A percentile compares a stretch with the other conserved stretches of the same genome.
These are phyloP conservation scores for Allolobophora icterica DNA, from an alignment of 2,888 invertebrate species.

Conservation along the genomic window DNA sequence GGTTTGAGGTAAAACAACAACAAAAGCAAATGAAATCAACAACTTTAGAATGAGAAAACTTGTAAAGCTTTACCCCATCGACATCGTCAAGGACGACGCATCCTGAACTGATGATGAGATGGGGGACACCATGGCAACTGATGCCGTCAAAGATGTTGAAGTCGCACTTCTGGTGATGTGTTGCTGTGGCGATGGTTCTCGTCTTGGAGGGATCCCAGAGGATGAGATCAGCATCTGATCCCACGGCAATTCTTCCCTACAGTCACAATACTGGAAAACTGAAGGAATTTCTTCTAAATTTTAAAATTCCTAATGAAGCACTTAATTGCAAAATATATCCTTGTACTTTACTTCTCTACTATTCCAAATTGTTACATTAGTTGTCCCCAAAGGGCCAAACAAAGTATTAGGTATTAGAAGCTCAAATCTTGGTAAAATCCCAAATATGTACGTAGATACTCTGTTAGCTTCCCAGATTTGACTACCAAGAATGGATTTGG, in stretches of 20 bases:
- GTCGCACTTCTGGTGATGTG: conserved; percentile 90
- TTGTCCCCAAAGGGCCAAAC: not conserved
- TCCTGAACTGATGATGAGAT: conserved; percentile 89
- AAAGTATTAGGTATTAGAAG: not conserved
- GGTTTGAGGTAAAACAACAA: no score
- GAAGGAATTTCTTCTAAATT: not conserved
- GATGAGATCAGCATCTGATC: conserved; percentile 95
- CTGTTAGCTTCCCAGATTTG: not conserved
- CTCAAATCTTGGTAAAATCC: not conserved
- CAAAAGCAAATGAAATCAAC: no score
- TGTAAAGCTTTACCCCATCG: conserved; percentile 67
- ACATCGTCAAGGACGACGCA: conserved; percentile 86
- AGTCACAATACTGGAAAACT: conserved; percentile 5
- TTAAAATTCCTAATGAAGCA: not conserved
- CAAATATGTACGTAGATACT: not conserved
- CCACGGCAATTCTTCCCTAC: conserved; percentile 84
- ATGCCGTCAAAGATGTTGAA: conserved; percentile 73
- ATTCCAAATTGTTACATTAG: not conserved
- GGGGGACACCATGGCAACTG: conserved; percentile 87
- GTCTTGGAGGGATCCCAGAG: conserved; percentile 90
- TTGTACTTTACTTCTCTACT: not conserved
- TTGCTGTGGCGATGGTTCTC: conserved; percentile 88
- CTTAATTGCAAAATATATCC: not conserved
- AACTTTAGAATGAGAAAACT: not conserved
- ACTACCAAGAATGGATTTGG: not conserved